Evolutionary conservation across 2,113 vertebrate genomes (phyloP), one percentile per base, ranked within the genome.

Genomic region (Epinephelus cyanopodus): DNA sequence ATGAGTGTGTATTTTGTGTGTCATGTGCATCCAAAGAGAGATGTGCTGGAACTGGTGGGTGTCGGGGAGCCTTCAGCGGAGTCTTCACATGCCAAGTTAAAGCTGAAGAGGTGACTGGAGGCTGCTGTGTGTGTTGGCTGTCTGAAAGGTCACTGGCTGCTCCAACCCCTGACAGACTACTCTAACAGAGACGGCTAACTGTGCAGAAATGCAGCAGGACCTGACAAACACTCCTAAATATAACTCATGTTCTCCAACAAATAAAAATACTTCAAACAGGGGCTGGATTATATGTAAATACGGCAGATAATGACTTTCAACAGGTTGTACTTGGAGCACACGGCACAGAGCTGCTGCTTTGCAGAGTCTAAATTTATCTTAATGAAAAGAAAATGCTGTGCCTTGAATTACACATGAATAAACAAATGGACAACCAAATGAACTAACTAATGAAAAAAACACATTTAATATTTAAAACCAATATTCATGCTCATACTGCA

Each of bases 111-210:
- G 75, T 78, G 71, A 82, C 88, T 58, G 80, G 67, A 79, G 82
- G 84, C 53, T 63, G 83, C 37, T 4, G 33, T 70, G 74, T 58
- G 69, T 68, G 67, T 67, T 76, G 58, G 73, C 76, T 57, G 83
- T 82, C 68, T 82, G 65, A 90, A 90, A 93, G 93, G 92, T 93
- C 88, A 90, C 58, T 57, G 48, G 45, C 65, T 79, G 87, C 71
- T 77, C 47, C 54, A 68, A 6, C 78, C 60, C 17, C 75, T 63
- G 39, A 81, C 82, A 89, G 62, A 62, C 78, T 76, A 65, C 57
- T 79, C 79, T 4, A 74, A 56, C 53, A 21, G 54, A 77, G 75
- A 48, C 1, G 1, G 58, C 57, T 50, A 67, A 65, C 47, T 15
- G 69, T 6, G 18, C 65, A 45, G 54, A 42, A 50, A 69, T 61